A percentile compares a stretch with the other conserved stretches of the same genome.
These are phyloP conservation scores for Ophion obscuratus DNA, from an alignment of 2,888 invertebrate species.

Conservation along the genomic window DNA sequence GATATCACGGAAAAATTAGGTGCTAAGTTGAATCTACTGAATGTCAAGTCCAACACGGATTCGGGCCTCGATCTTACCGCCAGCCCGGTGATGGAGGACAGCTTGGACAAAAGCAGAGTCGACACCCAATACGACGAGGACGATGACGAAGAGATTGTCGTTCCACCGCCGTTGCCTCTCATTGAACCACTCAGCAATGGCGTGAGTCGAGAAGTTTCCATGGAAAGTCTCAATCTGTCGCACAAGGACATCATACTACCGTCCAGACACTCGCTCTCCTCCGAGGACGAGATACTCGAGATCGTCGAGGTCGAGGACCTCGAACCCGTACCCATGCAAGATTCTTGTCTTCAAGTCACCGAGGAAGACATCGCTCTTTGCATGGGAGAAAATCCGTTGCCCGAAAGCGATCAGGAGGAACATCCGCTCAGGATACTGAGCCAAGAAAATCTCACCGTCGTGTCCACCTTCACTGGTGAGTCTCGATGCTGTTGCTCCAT, in stretches of 20 bases:
- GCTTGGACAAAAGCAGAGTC: conserved; percentile 75
- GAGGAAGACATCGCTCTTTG: conserved; percentile 96
- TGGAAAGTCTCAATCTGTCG: conserved; percentile 92
- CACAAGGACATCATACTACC: conserved; percentile 89
- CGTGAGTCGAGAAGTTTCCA: conserved; percentile 91
- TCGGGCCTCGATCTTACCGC: conserved; percentile 81
- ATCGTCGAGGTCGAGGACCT: conserved; percentile 92
- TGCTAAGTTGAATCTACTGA: conserved; percentile 80
- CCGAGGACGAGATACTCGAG: conserved; percentile 91
- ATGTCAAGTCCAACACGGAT: conserved; percentile 81
- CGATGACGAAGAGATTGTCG: conserved; percentile 91
- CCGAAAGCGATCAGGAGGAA: conserved; percentile 91
- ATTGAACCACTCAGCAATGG: conserved; percentile 90
- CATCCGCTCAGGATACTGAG: conserved; percentile 95
- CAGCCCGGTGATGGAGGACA: conserved; percentile 80
- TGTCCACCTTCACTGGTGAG: conserved; percentile 94
- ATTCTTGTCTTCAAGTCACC: conserved; percentile 94
- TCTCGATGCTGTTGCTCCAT: conserved; percentile 55
- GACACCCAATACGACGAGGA: conserved; percentile 82
- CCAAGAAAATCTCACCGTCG: conserved; percentile 95
- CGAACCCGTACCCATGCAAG: conserved; percentile 94
- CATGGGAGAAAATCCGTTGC: conserved; percentile 91
- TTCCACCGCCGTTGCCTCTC: conserved; percentile 92
- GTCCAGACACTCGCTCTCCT: conserved; percentile 86
- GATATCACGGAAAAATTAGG: conserved; percentile 82